Base-by-base conservation (phyloP, 2,113 vertebrate species). In the Myanophis thanlyinensis region DNA sequence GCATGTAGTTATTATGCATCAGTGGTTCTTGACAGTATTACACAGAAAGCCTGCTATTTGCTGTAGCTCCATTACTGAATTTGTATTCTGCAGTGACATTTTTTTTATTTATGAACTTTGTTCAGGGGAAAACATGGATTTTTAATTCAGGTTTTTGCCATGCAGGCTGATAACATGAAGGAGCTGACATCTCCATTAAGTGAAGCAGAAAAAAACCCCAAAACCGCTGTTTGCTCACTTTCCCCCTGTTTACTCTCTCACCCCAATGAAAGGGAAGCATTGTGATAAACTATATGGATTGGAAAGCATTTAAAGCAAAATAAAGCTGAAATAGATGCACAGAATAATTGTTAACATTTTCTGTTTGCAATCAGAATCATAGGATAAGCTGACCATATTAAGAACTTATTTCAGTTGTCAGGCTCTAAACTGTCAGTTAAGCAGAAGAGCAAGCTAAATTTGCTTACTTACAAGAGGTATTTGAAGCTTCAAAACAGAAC, bases 101-200 rank as follows among this genome's bases (percentile, higher is more conserved):
- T 95, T 93, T 95, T 95, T 96, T 96, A 96, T 96, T 96, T 96
- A 97, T 96, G 86, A 97, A 93, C 92, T 90, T 91, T 93, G 47
- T 95, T 96, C 59, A 52, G 89, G 22, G 40, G 15, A 51, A 94
- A 85, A 96, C 92, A 94, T 40, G 54, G 94, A 93, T 91, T 95
- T 96, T 95, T 94, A 96, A 95, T 95, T 96, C 90, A 93, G 93
- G 46, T 87, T 95, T 95, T 92, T 92, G 89, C 88, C 91, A 46
- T 88, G n/a, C 54, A 94, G 88, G 94, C 80, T 93, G 92, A 95
- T 94, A 93, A 95, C 90, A 94, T 94, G 88, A 88, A 95, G 91
- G 94, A 96, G 93, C 93, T 93, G 93, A 89, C 93, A 95, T 95
- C 91, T 96, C 91, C 51, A 92, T 93, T n/a, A 95, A 95, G 84